Conservation (phyloP, 2,797 vertebrate genomes). For the Podarcis lilfordi region DNA sequence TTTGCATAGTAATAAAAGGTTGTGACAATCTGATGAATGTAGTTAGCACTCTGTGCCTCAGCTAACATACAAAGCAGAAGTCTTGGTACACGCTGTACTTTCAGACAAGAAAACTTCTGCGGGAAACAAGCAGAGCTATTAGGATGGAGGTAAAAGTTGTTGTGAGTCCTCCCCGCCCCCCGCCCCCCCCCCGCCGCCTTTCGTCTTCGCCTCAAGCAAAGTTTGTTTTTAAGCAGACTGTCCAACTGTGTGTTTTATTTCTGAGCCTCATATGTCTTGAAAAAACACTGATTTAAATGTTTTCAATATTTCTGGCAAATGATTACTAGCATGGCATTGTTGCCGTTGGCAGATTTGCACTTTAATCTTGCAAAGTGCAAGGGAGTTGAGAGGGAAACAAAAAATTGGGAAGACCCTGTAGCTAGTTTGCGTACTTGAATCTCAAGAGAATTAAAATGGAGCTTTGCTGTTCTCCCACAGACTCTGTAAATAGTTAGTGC, state of each 20-base stretch:
- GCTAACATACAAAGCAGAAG: neutral
- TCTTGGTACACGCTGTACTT: conserved; percentile 11
- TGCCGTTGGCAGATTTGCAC: neutral
- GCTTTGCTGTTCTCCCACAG: neutral
- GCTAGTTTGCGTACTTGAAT: neutral
- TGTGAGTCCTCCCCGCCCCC: too few relatives aligned
- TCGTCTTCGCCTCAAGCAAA: conserved; percentile 37
- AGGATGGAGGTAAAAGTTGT: neutral
- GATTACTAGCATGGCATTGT: neutral
- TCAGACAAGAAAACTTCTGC: neutral
- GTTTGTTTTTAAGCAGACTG: conserved; percentile 46
- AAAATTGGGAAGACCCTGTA: neutral
- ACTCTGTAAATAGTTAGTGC: neutral
- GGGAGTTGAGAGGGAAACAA: neutral
- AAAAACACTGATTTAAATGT: neutral
- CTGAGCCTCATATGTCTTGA: neutral
- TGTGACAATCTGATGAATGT: neutral
- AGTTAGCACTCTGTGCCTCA: neutral
- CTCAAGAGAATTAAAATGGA: neutral
- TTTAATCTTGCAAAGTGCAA: neutral
- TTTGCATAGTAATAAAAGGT: neutral
- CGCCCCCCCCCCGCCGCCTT: too few relatives aligned
- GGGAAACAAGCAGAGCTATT: neutral
- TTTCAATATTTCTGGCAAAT: neutral
- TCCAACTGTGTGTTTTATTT: neutral